A percentile compares a stretch with the other conserved stretches of the same genome.
Evolutionary conservation across 2,113 vertebrate species (phyloP).

Genomic region (Melanerpes aurifrons): DNA sequence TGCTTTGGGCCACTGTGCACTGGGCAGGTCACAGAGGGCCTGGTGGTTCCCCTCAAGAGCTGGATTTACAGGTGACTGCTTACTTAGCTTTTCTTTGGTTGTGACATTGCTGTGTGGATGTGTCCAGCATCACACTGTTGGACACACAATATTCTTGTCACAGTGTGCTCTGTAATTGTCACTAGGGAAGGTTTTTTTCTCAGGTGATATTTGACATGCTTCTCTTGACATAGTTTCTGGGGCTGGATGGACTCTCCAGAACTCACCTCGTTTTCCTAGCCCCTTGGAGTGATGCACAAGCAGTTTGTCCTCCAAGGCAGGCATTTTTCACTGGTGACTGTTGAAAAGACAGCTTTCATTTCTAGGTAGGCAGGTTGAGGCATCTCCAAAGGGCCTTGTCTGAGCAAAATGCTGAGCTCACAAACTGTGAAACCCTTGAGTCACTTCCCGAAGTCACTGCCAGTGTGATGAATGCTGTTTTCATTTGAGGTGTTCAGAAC

Average conservation of each 20-base stretch:
- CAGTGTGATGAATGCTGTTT: background rate
- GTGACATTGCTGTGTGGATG: background rate
- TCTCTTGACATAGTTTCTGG: background rate
- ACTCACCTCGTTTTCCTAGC: background rate
- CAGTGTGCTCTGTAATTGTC: background rate
- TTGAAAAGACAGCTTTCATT: background rate
- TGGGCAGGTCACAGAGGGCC: background rate
- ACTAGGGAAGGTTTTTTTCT: background rate
- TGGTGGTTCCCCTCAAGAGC: background rate
- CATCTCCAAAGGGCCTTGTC: background rate
- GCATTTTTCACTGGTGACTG: background rate
- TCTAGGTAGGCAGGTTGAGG: background rate
- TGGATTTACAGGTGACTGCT: background rate
- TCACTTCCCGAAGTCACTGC: background rate
- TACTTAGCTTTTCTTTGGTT: background rate
- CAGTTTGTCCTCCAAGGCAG: background rate
- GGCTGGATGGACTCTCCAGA: background rate
- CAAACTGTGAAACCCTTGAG: background rate
- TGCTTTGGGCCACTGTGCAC: background rate
- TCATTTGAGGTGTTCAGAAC: background rate
- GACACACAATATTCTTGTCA: background rate
- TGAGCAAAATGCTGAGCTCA: background rate
- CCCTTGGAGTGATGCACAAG: background rate
- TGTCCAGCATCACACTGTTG: fast-evolving
- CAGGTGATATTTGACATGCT: background rate